Conservation (phyloP, 2,888 invertebrate genomes). For the Sesia apiformis region DNA sequence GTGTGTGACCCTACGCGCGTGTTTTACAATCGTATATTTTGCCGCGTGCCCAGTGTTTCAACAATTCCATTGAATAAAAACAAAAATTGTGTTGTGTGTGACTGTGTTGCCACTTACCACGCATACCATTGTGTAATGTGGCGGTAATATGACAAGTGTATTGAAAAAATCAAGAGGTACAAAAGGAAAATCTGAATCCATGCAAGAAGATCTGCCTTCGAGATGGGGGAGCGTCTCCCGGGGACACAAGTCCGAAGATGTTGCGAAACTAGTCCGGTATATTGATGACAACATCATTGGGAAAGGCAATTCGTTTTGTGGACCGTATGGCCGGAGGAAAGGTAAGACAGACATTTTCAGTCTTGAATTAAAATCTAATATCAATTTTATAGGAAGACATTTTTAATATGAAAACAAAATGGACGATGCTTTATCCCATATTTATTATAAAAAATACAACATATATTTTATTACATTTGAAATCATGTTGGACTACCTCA, state of each 20-base stretch:
- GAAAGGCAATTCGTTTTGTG: slow-evolving; percentile 85
- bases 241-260: slow-evolving; percentile 77
- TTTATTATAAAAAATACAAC: no score
- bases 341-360: slow-evolving; percentile 70
- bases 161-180: slow-evolving; percentile 65
- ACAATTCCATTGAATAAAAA: no score
- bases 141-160: slow-evolving; percentile 64
- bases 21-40: no score
- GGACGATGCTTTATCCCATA: no score
- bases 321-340: slow-evolving; percentile 88
- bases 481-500: no score
- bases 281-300: slow-evolving; percentile 89
- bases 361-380: no score
- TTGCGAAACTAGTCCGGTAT: slow-evolving; percentile 81
- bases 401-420: no score
- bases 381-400: no score
- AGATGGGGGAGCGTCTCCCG: slow-evolving; percentile 52
- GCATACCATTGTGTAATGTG: slow-evolving; percentile 45
- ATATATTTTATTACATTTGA: no score
- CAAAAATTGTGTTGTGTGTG: neutral
- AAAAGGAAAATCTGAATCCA: slow-evolving; percentile 69
- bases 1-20: no score
- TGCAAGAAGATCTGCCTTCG: slow-evolving; percentile 65
- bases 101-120: neutral
- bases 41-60: no score